Base-by-base conservation (phyloP, 1,140 invertebrate species). In the Notospermus geniculatus region DNA sequence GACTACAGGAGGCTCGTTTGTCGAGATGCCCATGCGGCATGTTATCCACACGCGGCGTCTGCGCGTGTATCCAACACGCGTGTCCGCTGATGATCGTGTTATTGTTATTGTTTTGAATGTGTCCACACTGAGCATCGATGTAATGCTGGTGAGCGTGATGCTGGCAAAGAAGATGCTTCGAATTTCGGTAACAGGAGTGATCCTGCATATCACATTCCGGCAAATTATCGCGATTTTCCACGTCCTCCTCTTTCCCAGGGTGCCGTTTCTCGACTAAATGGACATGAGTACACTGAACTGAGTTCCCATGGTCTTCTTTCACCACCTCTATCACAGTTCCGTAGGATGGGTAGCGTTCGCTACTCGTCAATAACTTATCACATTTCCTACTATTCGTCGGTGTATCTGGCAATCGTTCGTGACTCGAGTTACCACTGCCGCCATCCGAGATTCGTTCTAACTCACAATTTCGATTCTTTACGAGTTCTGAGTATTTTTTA, bases 121-220 rank as follows among this genome's bases (percentile, higher is more conserved):
- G 19, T 23, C 46, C 46, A 9, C 9, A 9, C 25, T 19, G 19
- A 9, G 46, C 46, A n/a, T 23, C 46, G 46, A 50, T 27, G 32
- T 36, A 36, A 36, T 36, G 32, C 32, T 36, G 32, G 15, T 36
- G 32, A 36, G 32, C 32, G 15, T 36, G 32, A 36, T 36, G 32
- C 32, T 4, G 32, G 15, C 32, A 36, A 4, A 36, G 32, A 36
- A 36, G 32, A 36, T 36, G 32, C 9, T 27, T 19, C 4, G n/a
- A 23, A n/a, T 50, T 50, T 5, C 46, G 46, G 46, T 50, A 50
- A 27, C 25, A 23, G 4, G n/a, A 19, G 46, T 23, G 19, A 5
- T 50, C 46, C n/a, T 23, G 46, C 46, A 50, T 50, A 50, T 50
- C 46, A 27, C 46, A 50, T 27, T 50, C 46, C 4, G 46, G 46